These are phyloP conservation scores for Pseudotriccus pelzelni DNA, from an alignment of 2,797 vertebrate species.

Conservation along the genomic window DNA sequence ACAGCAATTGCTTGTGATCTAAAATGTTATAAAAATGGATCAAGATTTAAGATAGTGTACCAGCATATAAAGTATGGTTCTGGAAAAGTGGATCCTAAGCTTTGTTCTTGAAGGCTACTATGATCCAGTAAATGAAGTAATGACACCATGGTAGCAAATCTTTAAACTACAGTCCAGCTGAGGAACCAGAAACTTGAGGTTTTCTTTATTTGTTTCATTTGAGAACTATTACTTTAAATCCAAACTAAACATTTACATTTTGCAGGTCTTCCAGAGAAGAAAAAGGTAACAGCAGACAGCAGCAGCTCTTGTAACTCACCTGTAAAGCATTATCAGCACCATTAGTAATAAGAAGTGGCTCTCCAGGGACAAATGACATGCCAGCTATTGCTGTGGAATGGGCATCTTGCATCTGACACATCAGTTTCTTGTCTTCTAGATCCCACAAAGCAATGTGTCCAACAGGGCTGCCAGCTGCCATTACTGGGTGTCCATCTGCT, in stretches of 20 bases:
- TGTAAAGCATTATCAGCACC: constrained; percentile 91
- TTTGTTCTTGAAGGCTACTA: background rate
- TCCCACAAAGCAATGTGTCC: constrained; percentile 96
- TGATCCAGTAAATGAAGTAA: background rate
- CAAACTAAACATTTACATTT: background rate
- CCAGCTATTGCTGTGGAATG: constrained; percentile 89
- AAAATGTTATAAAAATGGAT: background rate
- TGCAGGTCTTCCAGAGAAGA: background rate
- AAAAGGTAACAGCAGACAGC: background rate
- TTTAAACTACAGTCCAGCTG: background rate
- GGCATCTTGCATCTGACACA: constrained; percentile 87
- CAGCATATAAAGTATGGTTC: background rate
- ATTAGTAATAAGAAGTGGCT: constrained; percentile 91
- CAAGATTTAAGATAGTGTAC: background rate
- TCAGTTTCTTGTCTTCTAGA: constrained; percentile 87
- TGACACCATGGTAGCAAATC: background rate
- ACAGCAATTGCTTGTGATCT: background rate
- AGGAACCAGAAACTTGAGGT: background rate
- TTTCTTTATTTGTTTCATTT: background rate
- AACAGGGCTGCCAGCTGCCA: constrained; percentile 91
- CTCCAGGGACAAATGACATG: constrained; percentile 88
- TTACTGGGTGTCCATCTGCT: constrained; percentile 88
- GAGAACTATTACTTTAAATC: background rate
- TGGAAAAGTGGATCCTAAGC: background rate
- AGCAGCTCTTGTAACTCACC: constrained; percentile 66